phyloP scores from a whole-genome alignment of 2,888 invertebrate genomes.

The Urechis unicinctus region DNA sequence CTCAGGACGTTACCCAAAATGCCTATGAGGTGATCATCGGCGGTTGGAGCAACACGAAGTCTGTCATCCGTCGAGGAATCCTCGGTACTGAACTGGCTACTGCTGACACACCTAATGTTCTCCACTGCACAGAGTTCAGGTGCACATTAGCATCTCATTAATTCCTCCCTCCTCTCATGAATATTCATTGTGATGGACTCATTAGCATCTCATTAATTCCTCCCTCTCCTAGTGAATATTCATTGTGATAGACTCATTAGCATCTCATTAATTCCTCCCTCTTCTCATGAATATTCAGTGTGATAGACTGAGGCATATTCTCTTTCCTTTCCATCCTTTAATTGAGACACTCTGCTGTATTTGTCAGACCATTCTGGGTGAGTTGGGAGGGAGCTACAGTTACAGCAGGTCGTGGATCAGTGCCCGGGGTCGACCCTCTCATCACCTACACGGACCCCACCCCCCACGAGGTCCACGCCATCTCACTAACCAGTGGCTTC shows the following conservation, averaged over 20 bases:
- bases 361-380: background rate
- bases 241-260: background rate
- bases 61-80: constrained; percentile 2
- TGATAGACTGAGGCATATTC: too few relatives aligned
- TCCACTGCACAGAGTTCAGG: background rate
- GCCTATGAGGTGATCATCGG: constrained; percentile 6
- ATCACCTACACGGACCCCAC: background rate
- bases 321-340: too few relatives aligned
- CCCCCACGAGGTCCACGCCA: background rate
- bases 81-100: background rate
- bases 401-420: background rate
- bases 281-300: background rate
- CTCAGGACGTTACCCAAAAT: background rate
- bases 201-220: background rate
- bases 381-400: background rate
- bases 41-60: constrained; percentile 3
- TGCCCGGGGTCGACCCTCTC: background rate
- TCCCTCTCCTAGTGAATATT: too few relatives aligned
- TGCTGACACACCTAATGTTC: background rate
- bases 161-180: too few relatives aligned
- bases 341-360: too few relatives aligned
- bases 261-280: too few relatives aligned
- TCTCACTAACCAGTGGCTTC: background rate
- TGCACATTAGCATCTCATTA: too few relatives aligned
- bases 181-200: background rate